Evolutionary conservation across 1,140 invertebrate genomes (phyloP), one percentile per base, ranked within the genome.

Genomic region (Drosophila auraria): DNA sequence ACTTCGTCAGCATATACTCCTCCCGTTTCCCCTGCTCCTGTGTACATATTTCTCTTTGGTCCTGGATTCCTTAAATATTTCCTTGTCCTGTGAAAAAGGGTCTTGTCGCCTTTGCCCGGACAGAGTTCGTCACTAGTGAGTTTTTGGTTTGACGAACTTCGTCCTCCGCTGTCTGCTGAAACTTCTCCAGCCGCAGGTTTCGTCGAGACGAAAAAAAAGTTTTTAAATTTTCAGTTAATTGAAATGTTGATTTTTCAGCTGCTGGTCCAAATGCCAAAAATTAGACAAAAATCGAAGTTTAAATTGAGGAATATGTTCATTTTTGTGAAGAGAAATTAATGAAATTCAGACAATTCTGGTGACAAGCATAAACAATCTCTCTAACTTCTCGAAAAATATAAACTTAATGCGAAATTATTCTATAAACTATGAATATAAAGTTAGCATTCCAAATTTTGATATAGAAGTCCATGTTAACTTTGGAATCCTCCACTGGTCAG

Each of bases 121-220:
- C 65, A 59, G 78, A 86, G 86, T 86, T 89, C 78, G 82, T 90
- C 78, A 84, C 74, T 80, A 76, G 71, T 86, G 54, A 90, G 79
- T 82, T 86, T 73, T 84, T 69, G 71, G 68, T 68, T 80, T 89
- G 75, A 82, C 86, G 86, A 82, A 90, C 86, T 89, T 78, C 49
- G 75, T 71, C 71, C 65, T 45, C 47, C 51, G 68, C 59, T 20
- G 68, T 80, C 38, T 51, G 64, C 54, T 23, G 60, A 86, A 80
- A 77, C 57, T 77, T 66, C 58, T 58, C 59, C 56, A 45, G 53
- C 56, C 70, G 64, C 53, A 71, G 44, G 49, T 66, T 69, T 69
- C 25, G 36, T 17, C 23, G 38, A 45, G 15, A 40, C 40, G 8
- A 27, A 79, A 69, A 61, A 83, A 81, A 89, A 83, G 42, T 83